These are phyloP conservation scores for Lamprotornis superbus DNA, from an alignment of 2,113 vertebrate species.

Conservation along the genomic window DNA sequence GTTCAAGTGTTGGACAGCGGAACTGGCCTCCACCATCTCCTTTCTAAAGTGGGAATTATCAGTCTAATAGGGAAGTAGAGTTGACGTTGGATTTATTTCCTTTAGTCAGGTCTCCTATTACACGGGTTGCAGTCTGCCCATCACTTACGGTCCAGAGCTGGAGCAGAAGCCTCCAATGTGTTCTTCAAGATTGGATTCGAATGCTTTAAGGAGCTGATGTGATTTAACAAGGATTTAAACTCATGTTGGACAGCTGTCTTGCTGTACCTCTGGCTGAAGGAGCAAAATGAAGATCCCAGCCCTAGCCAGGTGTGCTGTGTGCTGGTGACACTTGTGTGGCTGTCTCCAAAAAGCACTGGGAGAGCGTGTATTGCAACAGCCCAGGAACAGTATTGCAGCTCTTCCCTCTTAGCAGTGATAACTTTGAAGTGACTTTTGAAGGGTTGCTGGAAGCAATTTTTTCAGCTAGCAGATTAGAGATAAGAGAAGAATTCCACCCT, in stretches of 20 bases:
- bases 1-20: neutral
- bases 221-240: neutral
- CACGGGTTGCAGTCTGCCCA: neutral
- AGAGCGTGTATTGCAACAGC: fast-evolving
- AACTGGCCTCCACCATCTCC: neutral
- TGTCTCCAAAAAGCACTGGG: neutral
- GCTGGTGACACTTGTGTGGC: neutral
- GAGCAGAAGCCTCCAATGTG: neutral
- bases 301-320: neutral
- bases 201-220: neutral
- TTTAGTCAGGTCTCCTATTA: fast-evolving
- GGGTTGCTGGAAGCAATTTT: constrained; percentile 9
- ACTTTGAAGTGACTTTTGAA: constrained; percentile 37
- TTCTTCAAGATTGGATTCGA: neutral
- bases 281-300: neutral
- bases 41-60: neutral
- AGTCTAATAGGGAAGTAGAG: neutral
- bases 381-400: neutral
- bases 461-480: constrained; percentile 13
- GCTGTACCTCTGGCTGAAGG: neutral
- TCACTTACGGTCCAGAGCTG: neutral
- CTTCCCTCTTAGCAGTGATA: neutral
- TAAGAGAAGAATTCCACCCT: constrained; percentile 41
- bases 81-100: neutral
- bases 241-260: neutral